These are phyloP conservation scores for Scolopax rusticola DNA, from an alignment of 2,797 vertebrate species.

Conservation along the genomic window DNA sequence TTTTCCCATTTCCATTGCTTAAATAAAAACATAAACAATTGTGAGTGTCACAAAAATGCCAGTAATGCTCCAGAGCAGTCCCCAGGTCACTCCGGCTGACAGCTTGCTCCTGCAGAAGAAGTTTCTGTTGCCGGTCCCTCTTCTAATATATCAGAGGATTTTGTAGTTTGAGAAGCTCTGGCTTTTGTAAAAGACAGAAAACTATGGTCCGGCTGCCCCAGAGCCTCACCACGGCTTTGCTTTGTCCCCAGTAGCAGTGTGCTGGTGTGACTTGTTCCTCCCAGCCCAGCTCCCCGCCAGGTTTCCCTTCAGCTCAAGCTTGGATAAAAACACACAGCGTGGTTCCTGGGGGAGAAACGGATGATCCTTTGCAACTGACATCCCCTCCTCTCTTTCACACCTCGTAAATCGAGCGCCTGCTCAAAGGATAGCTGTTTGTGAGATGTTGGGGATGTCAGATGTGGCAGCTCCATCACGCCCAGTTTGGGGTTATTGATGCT, in stretches of 20 bases:
- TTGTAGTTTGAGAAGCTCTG: background rate
- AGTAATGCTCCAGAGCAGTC: background rate
- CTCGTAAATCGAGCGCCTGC: background rate
- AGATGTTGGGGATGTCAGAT: background rate
- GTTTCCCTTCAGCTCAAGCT: background rate
- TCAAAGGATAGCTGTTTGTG: background rate
- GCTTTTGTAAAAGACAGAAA: background rate
- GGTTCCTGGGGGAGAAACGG: background rate
- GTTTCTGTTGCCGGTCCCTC: background rate
- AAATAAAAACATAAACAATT: background rate
- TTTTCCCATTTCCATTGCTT: background rate
- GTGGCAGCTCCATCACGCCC: background rate
- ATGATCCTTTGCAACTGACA: background rate
- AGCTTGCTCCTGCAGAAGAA: background rate
- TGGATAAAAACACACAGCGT: background rate
- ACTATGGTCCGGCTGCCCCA: background rate
- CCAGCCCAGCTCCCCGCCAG: background rate
- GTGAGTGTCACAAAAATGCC: background rate
- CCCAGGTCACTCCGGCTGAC: rapidly evolving
- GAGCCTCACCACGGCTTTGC: rapidly evolving
- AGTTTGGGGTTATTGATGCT: background rate
- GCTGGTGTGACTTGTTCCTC: background rate
- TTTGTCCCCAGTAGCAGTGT: background rate
- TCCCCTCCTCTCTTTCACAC: background rate
- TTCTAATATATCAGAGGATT: background rate